phyloP scores from a whole-genome alignment of 2,888 invertebrate genomes.

The Tromatobia lineatoria region DNA sequence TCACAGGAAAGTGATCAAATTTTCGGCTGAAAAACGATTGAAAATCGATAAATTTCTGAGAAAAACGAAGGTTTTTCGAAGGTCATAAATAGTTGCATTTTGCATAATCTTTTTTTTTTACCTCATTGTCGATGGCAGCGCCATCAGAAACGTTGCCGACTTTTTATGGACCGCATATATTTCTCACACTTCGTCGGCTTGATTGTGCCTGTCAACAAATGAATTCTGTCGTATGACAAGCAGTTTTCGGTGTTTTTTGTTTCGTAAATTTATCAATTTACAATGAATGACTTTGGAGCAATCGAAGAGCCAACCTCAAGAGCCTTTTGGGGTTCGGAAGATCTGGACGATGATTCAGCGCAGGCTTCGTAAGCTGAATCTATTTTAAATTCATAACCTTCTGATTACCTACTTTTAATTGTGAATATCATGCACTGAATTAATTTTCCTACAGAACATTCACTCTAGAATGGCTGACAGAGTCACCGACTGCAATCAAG shows the following conservation, averaged over 20 bases:
- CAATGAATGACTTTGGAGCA: conserved; percentile 79
- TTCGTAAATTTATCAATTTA: background rate
- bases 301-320: conserved; percentile 81
- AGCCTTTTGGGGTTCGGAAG: conserved; percentile 83
- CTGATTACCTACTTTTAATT: background rate
- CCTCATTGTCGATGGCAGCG: background rate
- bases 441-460: conserved; percentile 74
- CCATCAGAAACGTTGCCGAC: background rate
- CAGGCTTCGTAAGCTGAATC: conserved; percentile 39
- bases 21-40: background rate
- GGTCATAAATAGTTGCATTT: background rate
- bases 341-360: conserved; percentile 75
- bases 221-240: conserved; percentile 31
- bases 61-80: background rate
- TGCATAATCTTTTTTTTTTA: background rate
- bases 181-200: background rate
- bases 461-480: conserved; percentile 76
- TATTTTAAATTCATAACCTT: conserved; percentile 61
- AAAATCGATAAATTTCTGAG: background rate
- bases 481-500: conserved; percentile 75
- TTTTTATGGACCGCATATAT: background rate
- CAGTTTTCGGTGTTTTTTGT: conserved; percentile 2
- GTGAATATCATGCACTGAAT: background rate
- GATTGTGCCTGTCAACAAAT: conserved; percentile 5
- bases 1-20: too few species aligned